Conservation (phyloP, 2,888 invertebrate genomes). For the Cephus nigrinus region DNA sequence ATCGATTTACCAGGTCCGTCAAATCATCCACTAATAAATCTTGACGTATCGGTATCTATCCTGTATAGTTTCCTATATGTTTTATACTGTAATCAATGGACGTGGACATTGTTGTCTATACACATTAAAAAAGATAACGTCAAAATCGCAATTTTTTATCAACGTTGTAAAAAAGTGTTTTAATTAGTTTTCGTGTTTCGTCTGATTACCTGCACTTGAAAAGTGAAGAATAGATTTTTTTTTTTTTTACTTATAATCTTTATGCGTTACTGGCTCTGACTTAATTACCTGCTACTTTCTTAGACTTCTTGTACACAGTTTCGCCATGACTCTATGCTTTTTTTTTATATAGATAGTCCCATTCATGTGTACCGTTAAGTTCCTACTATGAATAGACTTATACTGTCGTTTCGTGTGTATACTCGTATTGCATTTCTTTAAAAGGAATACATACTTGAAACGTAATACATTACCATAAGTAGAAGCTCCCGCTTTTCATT, state of each 20-base stretch:
- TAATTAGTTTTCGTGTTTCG: neutral
- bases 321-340: neutral
- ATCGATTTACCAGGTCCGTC: constrained; percentile 47
- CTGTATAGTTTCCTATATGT: neutral
- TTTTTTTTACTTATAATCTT: neutral
- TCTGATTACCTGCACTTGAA: neutral
- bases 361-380: neutral
- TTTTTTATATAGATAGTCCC: neutral
- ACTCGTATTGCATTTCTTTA: neutral
- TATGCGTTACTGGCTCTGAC: neutral
- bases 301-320: neutral
- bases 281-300: neutral
- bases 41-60: neutral
- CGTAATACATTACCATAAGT: neutral
- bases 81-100: neutral
- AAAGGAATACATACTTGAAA: neutral
- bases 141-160: neutral
- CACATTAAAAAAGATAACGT: neutral
- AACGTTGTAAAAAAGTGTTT: neutral
- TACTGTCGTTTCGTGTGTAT: neutral
- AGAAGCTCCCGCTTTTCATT: constrained; percentile 35
- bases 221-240: neutral
- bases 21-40: constrained; percentile 5
- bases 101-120: neutral
- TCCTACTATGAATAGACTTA: neutral